Evolutionary conservation across 2,888 invertebrate genomes (phyloP).

Genomic region (Xanthia icteritia): DNA sequence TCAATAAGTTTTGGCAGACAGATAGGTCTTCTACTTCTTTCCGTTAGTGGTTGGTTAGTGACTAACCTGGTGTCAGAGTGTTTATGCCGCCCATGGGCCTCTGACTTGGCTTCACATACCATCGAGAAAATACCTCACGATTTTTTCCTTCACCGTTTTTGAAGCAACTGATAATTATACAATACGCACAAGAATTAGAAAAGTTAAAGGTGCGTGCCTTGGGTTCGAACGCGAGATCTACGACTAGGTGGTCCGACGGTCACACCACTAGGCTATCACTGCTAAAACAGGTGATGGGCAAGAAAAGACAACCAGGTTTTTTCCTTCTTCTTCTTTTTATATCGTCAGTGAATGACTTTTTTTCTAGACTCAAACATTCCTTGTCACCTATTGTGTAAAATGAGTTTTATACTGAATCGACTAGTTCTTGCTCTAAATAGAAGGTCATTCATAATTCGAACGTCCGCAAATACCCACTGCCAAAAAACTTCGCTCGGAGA

Average conservation of each 20-base stretch:
- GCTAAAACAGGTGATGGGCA: not conserved
- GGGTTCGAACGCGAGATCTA: no score
- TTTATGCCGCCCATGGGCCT: no score
- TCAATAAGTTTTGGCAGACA: not conserved
- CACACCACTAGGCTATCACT: no score
- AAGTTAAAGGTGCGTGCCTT: no score
- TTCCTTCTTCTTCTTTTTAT: not conserved
- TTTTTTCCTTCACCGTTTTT: no score
- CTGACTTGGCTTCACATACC: no score
- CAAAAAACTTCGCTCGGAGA: conserved; percentile 36
- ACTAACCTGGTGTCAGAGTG: no score
- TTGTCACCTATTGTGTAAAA: not conserved
- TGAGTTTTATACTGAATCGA: conserved; percentile 1
- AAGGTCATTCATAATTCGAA: conserved; percentile 53
- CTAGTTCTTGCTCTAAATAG: conserved; percentile 32
- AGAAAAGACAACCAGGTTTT: not conserved
- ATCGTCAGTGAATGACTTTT: not conserved
- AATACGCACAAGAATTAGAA: no score
- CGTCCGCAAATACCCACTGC: conserved; percentile 40
- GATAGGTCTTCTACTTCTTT: not conserved
- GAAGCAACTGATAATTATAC: no score
- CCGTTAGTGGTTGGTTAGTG: no score
- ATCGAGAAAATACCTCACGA: no score
- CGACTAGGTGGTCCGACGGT: no score
- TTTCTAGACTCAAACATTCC: not conserved